Evolutionary conservation across 2,888 invertebrate species (phyloP), one percentile per base, ranked within the genome.

Genomic region (Chymomyza fuscimana): DNA sequence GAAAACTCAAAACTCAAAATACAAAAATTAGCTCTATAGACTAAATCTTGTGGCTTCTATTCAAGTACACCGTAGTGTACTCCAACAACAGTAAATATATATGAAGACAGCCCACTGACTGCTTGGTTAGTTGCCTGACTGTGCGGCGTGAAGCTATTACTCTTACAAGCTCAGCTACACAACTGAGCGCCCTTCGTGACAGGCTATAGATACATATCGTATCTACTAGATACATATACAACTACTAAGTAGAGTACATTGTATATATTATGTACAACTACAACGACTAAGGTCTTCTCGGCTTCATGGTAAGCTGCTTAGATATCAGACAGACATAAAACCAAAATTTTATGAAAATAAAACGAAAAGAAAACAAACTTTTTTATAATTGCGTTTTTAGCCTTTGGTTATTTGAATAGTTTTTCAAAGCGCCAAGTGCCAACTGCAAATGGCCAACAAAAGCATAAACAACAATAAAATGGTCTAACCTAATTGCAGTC

Each of bases 271-370:
- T 9, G 32, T 7, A 32, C 32, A 32, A 7, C 32, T 32, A 10
- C 66, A 72, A 74, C 50, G 68, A 64, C 51, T 64, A 70, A 81
- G 80, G 80, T 80, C 82, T 83, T 73, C 61, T 73, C 73, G 50
- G 65, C 73, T 86, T 83, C 82, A 83, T 78, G 82, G 82, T 84
- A 84, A 86, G 85, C 87, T 68, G 82, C 85, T 86, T 46, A 65
- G 73, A 72, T 67, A 75, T 76, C 77, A 74, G 67, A 60, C 66
- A 32, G 9, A 32, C 36, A 9, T 5, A 46, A 12, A 10, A 10
- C 40, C 40, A 46, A 46, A 46, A 46, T 12, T 46, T 46, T 46
- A 5, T 46, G 40, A 46, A 46, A 46, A 46, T 12, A 46, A 12
- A 12, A 46, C 40, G 40, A 46, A 46, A 46, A 46, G 40, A 46